phyloP scores from a whole-genome alignment of 2,113 vertebrate genomes.

The Cygnus buccinator region DNA sequence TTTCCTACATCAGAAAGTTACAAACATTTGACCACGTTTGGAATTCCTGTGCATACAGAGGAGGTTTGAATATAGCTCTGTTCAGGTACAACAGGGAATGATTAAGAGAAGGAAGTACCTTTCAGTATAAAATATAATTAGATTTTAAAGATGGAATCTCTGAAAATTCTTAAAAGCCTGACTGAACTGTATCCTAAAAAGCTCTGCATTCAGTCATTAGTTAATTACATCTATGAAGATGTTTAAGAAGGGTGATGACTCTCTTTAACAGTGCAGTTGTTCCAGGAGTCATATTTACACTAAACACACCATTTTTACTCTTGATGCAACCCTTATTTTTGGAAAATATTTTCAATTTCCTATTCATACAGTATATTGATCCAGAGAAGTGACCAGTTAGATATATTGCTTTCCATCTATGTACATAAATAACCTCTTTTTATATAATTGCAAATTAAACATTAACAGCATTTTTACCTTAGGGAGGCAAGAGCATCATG shows the following conservation, averaged over 20 bases:
- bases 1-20: background rate
- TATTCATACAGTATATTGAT: background rate
- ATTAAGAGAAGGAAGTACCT: background rate
- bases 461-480: background rate
- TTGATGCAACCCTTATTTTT: background rate
- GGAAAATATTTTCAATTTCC: background rate
- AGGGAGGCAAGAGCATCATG: background rate
- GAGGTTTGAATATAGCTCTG: background rate
- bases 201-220: background rate
- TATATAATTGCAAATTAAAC: background rate
- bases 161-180: background rate
- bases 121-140: background rate
- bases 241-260: background rate
- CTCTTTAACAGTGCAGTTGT: background rate
- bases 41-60: background rate
- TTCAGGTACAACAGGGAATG: accelerated
- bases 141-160: background rate
- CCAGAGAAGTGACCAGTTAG: background rate
- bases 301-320: accelerated
- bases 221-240: background rate
- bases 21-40: background rate
- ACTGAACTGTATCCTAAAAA: background rate
- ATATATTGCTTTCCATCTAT: background rate
- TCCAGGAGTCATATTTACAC: background rate
- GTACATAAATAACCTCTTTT: background rate